Percentiles rank a stretch among this genome's conserved stretches.
Conservation (phyloP, 2,888 invertebrate genomes). For the Pseudococcus jackbeardsleyi region DNA sequence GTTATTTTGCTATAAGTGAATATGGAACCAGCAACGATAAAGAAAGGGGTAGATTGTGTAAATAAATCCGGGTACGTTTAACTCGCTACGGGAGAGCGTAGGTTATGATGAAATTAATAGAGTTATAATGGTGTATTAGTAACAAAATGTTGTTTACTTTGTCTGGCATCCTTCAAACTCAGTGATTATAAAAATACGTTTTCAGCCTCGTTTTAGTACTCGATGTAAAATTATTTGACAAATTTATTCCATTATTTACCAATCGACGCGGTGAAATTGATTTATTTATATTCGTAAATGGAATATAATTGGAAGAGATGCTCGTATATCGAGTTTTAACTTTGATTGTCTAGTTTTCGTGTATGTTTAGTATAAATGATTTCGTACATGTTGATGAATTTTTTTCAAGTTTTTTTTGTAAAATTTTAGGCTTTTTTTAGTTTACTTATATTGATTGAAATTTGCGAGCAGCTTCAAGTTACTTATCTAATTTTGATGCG, state of each 20-base stretch:
- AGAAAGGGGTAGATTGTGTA: constrained; percentile 43
- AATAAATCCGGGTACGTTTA: constrained; percentile 61
- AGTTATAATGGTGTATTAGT: constrained; percentile 64
- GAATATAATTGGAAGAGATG: background rate
- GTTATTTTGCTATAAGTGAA: constrained; percentile 48
- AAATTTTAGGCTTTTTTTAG: no score
- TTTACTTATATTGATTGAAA: no score
- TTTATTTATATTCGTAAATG: background rate
- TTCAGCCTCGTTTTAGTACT: background rate
- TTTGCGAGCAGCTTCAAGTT: no score
- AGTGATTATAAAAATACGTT: constrained; percentile 60
- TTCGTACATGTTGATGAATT: no score
- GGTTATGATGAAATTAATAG: constrained; percentile 65
- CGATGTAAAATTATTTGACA: constrained; percentile 1
- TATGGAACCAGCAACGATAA: background rate
- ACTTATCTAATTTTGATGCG: no score
- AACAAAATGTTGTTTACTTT: constrained; percentile 61
- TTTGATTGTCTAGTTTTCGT: background rate
- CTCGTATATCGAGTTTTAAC: background rate
- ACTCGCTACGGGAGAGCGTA: constrained; percentile 59
- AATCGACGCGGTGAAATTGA: background rate
- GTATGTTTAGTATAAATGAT: no score
- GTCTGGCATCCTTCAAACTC: constrained; percentile 55
- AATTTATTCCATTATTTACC: background rate
- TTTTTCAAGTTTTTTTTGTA: no score